Conservation (phyloP, 2,797 vertebrate species). For the Steatocranus sp. region DNA sequence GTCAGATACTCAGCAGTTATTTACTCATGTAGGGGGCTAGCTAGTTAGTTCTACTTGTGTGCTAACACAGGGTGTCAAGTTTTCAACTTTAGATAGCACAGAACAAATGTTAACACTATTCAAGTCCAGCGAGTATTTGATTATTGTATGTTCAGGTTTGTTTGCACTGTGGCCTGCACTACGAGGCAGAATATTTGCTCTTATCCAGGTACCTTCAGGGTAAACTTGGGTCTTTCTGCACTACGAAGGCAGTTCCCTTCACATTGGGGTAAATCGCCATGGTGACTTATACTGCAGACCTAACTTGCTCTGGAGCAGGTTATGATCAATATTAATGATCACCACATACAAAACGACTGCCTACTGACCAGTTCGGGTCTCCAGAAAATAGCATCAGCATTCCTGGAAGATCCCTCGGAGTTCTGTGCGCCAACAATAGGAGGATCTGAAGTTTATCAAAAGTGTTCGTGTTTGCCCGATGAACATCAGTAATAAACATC, state of each 20-base stretch:
- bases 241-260: background rate
- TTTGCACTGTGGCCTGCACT: background rate
- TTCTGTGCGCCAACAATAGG: background rate
- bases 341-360: background rate
- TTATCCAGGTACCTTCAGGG: background rate
- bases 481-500: background rate
- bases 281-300: background rate
- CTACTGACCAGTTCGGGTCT: accelerated
- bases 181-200: background rate
- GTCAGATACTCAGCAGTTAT: background rate
- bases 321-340: background rate
- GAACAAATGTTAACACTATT: background rate
- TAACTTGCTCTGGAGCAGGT: background rate
- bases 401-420: background rate
- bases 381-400: background rate
- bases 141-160: accelerated
- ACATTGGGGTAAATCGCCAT: background rate
- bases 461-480: background rate
- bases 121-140: background rate
- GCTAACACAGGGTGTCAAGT: background rate
- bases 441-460: background rate
- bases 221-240: background rate
- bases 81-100: background rate
- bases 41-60: background rate
- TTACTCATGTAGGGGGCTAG: background rate